A percentile compares a stretch with the other conserved stretches of the same genome.
These are phyloP conservation scores for Cochlearius cochlearius DNA, from an alignment of 2,113 vertebrate genomes.

Conservation along the genomic window DNA sequence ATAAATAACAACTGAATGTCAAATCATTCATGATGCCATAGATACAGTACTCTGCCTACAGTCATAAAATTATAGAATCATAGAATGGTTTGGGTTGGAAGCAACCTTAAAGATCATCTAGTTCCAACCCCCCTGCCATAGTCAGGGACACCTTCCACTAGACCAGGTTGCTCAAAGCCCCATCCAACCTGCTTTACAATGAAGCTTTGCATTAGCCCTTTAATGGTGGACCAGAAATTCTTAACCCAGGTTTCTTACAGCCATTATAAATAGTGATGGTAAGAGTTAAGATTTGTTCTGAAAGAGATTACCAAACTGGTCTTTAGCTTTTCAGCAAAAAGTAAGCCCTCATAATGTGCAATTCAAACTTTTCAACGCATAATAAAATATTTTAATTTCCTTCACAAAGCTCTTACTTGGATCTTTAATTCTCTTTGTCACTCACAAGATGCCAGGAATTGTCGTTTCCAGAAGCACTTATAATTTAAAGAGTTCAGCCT, in stretches of 20 bases:
- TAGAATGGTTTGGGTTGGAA: too few species aligned
- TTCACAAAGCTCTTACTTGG: not conserved
- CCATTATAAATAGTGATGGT: not conserved
- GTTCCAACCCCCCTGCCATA: too few species aligned
- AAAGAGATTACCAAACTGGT: not conserved
- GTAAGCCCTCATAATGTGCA: not conserved
- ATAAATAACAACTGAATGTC: not conserved
- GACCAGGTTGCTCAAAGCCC: too few species aligned
- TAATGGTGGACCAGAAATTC: not conserved
- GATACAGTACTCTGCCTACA: not conserved
- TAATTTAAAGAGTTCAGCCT: not conserved
- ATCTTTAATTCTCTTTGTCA: not conserved
- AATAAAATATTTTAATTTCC: constrained; percentile 26
- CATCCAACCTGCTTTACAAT: not conserved
- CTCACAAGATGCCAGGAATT: not conserved
- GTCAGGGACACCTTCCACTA: too few species aligned
- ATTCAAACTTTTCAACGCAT: not conserved
- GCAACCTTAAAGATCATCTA: too few species aligned
- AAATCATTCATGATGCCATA: not conserved
- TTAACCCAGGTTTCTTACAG: not conserved
- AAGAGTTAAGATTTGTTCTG: not conserved
- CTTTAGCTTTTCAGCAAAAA: not conserved
- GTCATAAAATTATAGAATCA: too few species aligned
- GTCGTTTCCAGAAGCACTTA: not conserved
- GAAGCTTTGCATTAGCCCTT: not conserved